These are phyloP conservation scores for Drosophila demipolita DNA, from an alignment of 2,888 invertebrate genomes.

Conservation along the genomic window DNA sequence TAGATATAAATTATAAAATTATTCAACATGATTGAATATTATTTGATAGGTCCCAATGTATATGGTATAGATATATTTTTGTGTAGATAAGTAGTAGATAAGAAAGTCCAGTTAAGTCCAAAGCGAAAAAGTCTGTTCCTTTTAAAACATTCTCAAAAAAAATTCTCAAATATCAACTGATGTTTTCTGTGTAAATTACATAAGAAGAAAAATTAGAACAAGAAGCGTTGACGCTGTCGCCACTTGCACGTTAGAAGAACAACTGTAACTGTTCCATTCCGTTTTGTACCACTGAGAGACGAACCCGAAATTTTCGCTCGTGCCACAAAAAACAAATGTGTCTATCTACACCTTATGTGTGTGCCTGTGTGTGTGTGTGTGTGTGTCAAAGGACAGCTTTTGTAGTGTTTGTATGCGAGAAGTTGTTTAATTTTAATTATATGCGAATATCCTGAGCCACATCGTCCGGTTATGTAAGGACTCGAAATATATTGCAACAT, in stretches of 20 bases:
- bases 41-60: not conserved
- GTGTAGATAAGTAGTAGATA: not conserved
- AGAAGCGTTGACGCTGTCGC: slow-evolving; percentile 31
- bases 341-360: slow-evolving; percentile 51
- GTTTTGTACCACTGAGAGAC: slow-evolving; percentile 48
- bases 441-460: slow-evolving; percentile 35
- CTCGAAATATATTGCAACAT: slow-evolving; percentile 27
- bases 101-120: not conserved
- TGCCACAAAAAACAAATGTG: slow-evolving; percentile 62
- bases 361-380: slow-evolving; percentile 10
- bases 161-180: not conserved
- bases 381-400: slow-evolving; percentile 54
- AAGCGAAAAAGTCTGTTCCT: not conserved
- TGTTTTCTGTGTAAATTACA: slow-evolving; percentile 39
- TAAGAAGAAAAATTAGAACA: slow-evolving; percentile 34
- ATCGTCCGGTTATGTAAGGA: slow-evolving; percentile 63
- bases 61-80: not conserved
- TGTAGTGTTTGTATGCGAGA: slow-evolving; percentile 64
- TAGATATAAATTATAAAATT: not conserved
- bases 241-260: slow-evolving; percentile 28
- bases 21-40: not conserved
- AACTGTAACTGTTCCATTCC: slow-evolving; percentile 75
- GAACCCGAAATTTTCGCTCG: slow-evolving; percentile 35
- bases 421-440: slow-evolving; percentile 78
- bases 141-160: not conserved